Evolutionary conservation across 2,888 invertebrate genomes (phyloP).

Genomic region (Clusia tigrina): DNA sequence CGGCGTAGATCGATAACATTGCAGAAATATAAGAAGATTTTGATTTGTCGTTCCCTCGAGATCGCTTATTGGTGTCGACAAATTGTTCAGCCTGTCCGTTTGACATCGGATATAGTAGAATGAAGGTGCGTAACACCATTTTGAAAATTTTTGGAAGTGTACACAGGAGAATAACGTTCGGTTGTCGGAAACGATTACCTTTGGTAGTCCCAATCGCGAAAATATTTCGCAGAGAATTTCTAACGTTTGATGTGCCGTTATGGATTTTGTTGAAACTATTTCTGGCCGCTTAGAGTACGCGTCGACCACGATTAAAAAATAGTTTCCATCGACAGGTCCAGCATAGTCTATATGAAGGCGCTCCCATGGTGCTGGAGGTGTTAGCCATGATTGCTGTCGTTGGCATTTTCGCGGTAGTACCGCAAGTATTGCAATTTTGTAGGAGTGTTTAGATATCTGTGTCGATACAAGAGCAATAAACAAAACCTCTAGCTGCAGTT

Average conservation of each 20-base stretch:
- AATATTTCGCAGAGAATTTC: slow-evolving; percentile 34
- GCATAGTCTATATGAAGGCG: too few species aligned
- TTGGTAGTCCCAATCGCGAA: slow-evolving; percentile 33
- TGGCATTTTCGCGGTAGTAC: too few species aligned
- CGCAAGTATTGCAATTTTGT: too few species aligned
- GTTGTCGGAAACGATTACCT: slow-evolving; percentile 27
- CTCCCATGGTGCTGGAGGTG: too few species aligned
- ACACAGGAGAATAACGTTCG: slow-evolving; percentile 25
- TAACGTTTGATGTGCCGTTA: slow-evolving; percentile 31
- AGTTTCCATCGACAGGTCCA: slow-evolving; percentile 28
- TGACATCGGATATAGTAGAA: slow-evolving; percentile 26
- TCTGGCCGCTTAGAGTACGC: slow-evolving; percentile 63
- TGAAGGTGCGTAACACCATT: slow-evolving; percentile 25
- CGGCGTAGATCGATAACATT: too few species aligned
- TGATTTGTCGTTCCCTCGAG: too few species aligned
- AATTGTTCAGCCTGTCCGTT: slow-evolving; percentile 41
- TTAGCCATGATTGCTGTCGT: too few species aligned
- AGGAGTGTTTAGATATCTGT: too few species aligned
- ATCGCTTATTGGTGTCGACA: too few species aligned
- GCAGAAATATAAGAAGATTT: too few species aligned
- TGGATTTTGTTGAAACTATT: slow-evolving; percentile 42
- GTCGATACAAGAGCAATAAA: too few species aligned
- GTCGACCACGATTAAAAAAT: slow-evolving; percentile 57
- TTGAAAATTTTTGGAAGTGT: slow-evolving; percentile 24
- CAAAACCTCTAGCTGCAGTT: too few species aligned